Evolutionary conservation across 2,888 invertebrate species (phyloP).

Genomic region (Erynnis tages): DNA sequence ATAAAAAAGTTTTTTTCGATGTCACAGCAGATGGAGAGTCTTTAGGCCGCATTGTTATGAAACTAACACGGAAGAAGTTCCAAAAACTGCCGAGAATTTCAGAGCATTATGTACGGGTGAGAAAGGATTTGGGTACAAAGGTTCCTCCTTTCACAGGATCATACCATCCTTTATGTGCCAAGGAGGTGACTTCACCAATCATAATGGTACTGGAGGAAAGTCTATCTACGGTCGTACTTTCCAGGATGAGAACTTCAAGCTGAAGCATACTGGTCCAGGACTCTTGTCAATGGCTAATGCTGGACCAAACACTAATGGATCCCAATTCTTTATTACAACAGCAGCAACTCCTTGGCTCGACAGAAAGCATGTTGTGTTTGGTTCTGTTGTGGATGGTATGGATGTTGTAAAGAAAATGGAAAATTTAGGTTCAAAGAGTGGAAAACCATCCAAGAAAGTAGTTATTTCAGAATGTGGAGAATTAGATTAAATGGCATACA

Average conservation of each 20-base stretch:
- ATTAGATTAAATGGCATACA: conserved; percentile 76
- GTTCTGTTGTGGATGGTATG: conserved; percentile 94
- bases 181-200: conserved; percentile 95
- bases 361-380: conserved; percentile 97
- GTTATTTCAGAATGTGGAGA: conserved; percentile 91
- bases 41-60: conserved; percentile 93
- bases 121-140: conserved; percentile 90
- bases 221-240: conserved; percentile 97
- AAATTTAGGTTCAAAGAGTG: conserved; percentile 89
- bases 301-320: conserved; percentile 97
- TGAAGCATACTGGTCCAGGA: conserved; percentile 95
- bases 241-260: conserved; percentile 96
- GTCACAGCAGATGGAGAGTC: conserved; percentile 90
- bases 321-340: conserved; percentile 98
- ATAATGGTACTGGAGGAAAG: conserved; percentile 97
- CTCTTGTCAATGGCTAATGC: conserved; percentile 97
- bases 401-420: conserved; percentile 95
- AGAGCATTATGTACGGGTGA: conserved; percentile 89
- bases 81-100: conserved; percentile 97
- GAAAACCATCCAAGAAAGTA: conserved; percentile 92
- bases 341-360: conserved; percentile 97
- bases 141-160: conserved; percentile 93
- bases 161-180: conserved; percentile 98
- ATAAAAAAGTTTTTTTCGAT: conserved; percentile 90
- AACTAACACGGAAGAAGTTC: conserved; percentile 94